Base-by-base conservation (phyloP, 1,140 invertebrate species). In the Eciton burchellii region DNA sequence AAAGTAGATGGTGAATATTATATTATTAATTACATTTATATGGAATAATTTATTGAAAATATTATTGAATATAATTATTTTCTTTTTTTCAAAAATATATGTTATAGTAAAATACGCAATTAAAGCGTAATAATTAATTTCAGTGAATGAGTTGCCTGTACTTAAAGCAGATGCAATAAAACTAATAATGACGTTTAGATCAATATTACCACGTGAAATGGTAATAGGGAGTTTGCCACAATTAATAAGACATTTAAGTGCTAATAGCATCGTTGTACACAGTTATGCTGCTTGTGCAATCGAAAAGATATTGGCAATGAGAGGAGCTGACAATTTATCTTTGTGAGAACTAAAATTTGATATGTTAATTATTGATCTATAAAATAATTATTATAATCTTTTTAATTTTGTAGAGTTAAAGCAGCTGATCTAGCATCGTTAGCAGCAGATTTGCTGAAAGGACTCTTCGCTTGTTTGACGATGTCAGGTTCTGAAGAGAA, bases 91-190 rank as follows among this genome's bases (percentile, higher is more conserved):
- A 68, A 52, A 68, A 54, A 19, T 68, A 63, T 43, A 16, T 5
- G 57, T 52, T 65, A 56, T 21, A 24, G 0, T 60, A 73, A 57
- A 52, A 43, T 9, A 72, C 49, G 70, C 29, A 57, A 43, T 60
- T 68, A 73, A 16, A 57, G 57, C 45, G 63, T 70, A 47, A 82
- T 82, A 52, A 82, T 77, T 66, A 77, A 81, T 93, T 91, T 83
- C 94, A 97, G 98, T 99, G 2, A 97, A 98, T 91, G 96, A 97
- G 66, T 94, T 97, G 74, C 98, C 98, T 2, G 98, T 99, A 16
- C 94, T 99, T 19, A 99, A 99, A 94, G 98, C 99, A 0, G 98
- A 99, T 94, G 97, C 97, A 9, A 97, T 99, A 24, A 99, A 99
- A 92, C 99, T 98, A 92, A 94, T 99, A 11, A 98, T 99, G 96